Percentiles rank a stretch among this genome's conserved stretches.
phyloP scores from a whole-genome alignment of 1,140 invertebrate genomes.

The Hypothenemus hampei region DNA sequence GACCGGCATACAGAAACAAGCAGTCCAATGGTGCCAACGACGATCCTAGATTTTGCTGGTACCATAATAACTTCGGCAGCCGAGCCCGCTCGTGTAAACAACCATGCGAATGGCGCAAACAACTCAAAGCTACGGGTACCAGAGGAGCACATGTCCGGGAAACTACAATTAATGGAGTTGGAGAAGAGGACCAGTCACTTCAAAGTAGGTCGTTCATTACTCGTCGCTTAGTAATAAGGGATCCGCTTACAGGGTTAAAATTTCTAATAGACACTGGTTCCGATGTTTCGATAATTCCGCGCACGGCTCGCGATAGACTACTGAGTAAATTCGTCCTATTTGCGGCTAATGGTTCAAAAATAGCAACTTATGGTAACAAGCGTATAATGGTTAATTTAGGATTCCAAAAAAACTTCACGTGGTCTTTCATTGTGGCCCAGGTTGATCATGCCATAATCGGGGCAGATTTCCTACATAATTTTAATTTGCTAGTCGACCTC shows the following conservation, averaged over 20 bases:
- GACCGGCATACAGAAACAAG: not conserved
- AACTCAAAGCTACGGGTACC: not conserved
- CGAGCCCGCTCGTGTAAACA: not conserved
- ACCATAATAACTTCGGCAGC: not conserved
- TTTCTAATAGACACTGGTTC: slow-evolving; percentile 10
- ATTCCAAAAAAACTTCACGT: not conserved
- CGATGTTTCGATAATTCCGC: slow-evolving; percentile 8
- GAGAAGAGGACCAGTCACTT: not conserved
- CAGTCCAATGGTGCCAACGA: not conserved
- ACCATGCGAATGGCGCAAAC: not conserved
- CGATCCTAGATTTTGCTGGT: not conserved
- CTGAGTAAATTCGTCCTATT: not conserved
- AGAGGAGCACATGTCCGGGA: not conserved
- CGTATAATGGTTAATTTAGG: not conserved
- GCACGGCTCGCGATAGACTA: not conserved
- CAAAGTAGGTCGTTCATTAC: not conserved
- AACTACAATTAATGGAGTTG: not conserved
- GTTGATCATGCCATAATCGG: slow-evolving; percentile 1
- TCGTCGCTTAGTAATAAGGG: not conserved
- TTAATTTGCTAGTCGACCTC: not conserved
- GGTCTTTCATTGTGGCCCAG: not conserved
- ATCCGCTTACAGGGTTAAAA: not conserved
- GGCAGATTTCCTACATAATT: not conserved
- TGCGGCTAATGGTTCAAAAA: not conserved
- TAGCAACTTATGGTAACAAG: not conserved